Conservation (phyloP, 2,113 vertebrate species). For the Monarcha castaneiventris region DNA sequence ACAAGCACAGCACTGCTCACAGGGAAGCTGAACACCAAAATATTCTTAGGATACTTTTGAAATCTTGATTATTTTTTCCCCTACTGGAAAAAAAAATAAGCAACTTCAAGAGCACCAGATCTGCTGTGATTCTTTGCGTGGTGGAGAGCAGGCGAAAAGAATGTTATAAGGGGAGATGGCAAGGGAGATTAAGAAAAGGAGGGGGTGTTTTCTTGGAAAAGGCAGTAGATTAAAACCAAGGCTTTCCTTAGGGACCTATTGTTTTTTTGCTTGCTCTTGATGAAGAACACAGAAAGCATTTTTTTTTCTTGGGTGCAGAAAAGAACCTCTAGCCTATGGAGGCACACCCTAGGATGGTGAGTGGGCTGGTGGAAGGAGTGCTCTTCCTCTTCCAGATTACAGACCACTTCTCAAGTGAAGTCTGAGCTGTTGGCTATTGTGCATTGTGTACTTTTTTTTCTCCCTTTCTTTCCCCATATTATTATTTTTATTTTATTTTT, state of each 20-base stretch:
- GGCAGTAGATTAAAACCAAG: neutral
- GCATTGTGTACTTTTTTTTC: neutral
- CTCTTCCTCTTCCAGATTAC: constrained; percentile 42
- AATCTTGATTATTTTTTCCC: neutral
- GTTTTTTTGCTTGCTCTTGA: neutral
- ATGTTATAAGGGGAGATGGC: constrained; percentile 14
- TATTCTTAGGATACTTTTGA: neutral
- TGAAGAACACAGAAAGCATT: neutral
- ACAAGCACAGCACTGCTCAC: neutral
- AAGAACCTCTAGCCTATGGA: neutral
- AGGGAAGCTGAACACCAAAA: neutral
- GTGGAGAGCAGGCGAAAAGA: neutral
- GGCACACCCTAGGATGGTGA: neutral
- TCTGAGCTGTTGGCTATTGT: neutral
- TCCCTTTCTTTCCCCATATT: neutral
- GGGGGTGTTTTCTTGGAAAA: constrained; percentile 22
- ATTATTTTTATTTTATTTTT: constrained; percentile 13
- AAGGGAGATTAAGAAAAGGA: neutral
- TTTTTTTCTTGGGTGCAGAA: constrained; percentile 36
- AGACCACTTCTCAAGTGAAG: neutral
- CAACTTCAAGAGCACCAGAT: neutral
- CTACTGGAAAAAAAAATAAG: neutral
- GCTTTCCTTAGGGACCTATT: constrained; percentile 20
- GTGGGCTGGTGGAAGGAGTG: neutral
- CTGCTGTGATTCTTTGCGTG: neutral